Base-by-base conservation (phyloP, 2,797 vertebrate genomes). In the Sebastes miniatus region DNA sequence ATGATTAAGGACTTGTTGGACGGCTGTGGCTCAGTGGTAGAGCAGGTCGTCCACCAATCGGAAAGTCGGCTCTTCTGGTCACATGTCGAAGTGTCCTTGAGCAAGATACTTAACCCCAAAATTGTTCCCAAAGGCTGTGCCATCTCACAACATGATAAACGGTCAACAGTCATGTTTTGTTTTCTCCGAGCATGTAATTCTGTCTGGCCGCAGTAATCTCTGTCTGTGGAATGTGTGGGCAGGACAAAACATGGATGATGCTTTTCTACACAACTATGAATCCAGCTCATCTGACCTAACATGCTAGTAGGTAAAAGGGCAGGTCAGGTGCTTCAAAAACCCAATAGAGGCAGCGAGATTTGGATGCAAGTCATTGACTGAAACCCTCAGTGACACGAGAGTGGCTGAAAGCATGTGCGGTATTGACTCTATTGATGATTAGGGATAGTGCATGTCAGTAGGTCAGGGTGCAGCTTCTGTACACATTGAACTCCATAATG, bases 181-280 rank as follows among this genome's bases (percentile, higher is more conserved):
- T 79, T 83, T 47, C 43, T 59, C 13, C 4, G 4, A 27, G 69
- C 59, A 73, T 24, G 14, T 31, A 20, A 50, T 20, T 50, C 4
- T 50, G 47, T 50, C 47, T 50, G 47, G 18, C 47, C 47, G 2
- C 47, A 50, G 47, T 50, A 50, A 50, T 50, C 18, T 50, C 47
- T 50, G 1, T 50, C 47, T 50, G 47, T 20, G 47, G 47, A 50
- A 50, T 50, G 47, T 52, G 50, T 52, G 24, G 68, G 81, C 36
- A 73, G 77, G 73, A 54, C 66, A 61, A 72, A 83, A 83, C 83
- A 80, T 20, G 70, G 74, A 56, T 2, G 4, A 39, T 61, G 63
- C 65, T 70, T 77, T 69, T 65, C 6, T 57, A 82, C 70, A 79
- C 68, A 69, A 54, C 66, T 14, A 61, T 62, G 77, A 84, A 77